Evolutionary conservation across 2,113 vertebrate genomes (phyloP).

Genomic region (Dolichallabes microphthalmus): DNA sequence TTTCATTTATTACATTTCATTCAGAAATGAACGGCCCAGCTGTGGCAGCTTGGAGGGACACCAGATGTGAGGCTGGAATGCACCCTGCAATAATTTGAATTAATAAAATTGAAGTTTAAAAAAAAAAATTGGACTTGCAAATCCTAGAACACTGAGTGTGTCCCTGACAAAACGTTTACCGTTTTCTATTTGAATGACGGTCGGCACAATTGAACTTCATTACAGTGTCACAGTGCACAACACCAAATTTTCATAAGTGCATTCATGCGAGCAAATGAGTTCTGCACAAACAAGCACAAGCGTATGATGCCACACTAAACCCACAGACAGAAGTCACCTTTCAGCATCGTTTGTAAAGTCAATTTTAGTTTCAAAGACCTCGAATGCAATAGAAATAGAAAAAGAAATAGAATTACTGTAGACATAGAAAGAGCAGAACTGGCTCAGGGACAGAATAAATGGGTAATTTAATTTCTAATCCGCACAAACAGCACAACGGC

Average conservation of each 20-base stretch:
- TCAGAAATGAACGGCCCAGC: too few species aligned
- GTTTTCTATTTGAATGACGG: background rate
- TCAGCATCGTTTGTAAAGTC: background rate
- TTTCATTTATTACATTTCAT: too few species aligned
- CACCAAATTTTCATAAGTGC: background rate
- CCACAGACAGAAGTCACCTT: conserved; percentile 17
- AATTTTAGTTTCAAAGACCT: background rate
- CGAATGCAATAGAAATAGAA: background rate
- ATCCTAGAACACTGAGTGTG: background rate
- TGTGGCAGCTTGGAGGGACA: background rate
- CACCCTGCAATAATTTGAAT: background rate
- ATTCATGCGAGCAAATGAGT: conserved; percentile 45
- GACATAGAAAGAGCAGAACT: conserved; percentile 10
- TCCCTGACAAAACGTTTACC: background rate
- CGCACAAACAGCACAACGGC: conserved; percentile 62
- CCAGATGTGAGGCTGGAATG: background rate
- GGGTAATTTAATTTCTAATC: conserved; percentile 56
- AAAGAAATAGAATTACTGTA: background rate
- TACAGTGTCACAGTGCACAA: background rate
- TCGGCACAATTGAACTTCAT: background rate
- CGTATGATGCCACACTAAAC: conserved; percentile 37
- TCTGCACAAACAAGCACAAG: conserved; percentile 51
- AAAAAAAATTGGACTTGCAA: too few species aligned
- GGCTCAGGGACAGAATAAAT: conserved; percentile 29
- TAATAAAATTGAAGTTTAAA: background rate